A percentile compares a stretch with the other conserved stretches of the same genome.
Conservation (phyloP, 2,113 vertebrate genomes). For the Myotis lucifugus region DNA sequence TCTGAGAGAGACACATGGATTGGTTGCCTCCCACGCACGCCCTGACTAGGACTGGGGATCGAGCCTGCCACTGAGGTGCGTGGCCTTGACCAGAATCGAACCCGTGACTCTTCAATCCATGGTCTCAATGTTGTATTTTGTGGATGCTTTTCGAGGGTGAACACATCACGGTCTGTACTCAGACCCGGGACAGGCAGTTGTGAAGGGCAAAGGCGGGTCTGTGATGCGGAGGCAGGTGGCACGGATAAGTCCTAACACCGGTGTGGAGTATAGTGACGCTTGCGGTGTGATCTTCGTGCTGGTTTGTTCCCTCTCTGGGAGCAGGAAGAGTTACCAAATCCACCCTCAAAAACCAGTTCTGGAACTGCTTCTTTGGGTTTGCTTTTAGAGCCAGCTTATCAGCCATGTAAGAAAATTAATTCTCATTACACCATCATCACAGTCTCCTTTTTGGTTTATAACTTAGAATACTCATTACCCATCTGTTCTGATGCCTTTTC, state of each 20-base stretch:
- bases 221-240: fast-evolving
- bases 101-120: neutral
- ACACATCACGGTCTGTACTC: neutral
- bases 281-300: neutral
- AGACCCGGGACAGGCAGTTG: neutral
- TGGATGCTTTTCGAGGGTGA: neutral
- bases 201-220: neutral
- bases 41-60: no score
- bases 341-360: neutral
- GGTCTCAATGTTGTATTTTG: neutral
- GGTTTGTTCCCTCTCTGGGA: neutral
- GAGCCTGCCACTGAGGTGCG: no score
- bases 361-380: neutral
- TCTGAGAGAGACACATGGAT: no score
- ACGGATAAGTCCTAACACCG: neutral
- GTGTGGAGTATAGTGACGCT: neutral
- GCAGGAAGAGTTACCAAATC: neutral
- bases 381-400: neutral
- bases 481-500: neutral
- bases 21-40: no score
- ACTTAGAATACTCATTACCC: neutral
- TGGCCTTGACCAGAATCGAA: no score
- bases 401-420: neutral
- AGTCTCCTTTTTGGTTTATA: neutral
- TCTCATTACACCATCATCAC: neutral